Evolutionary conservation across 1,140 invertebrate genomes (phyloP).

Genomic region (Drosophila lacertosa): DNA sequence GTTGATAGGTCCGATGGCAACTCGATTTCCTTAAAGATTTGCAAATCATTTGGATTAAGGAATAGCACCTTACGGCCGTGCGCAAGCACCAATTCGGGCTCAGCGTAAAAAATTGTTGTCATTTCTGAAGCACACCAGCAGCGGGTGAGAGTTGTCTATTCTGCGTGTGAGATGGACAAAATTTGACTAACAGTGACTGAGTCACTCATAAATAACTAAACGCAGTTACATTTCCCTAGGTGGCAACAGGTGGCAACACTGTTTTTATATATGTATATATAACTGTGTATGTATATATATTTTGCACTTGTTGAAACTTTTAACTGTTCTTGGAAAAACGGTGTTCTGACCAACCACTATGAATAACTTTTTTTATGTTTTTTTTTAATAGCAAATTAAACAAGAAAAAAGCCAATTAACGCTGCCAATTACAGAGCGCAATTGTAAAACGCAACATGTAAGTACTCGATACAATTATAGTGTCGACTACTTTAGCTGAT

Average conservation of each 20-base stretch:
- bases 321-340: no score
- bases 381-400: background rate
- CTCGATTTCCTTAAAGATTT: constrained; percentile 80
- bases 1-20: constrained; percentile 64
- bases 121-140: constrained; percentile 50
- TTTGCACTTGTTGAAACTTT: no score
- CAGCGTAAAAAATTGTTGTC: constrained; percentile 69
- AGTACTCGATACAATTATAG: background rate
- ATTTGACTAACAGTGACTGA: constrained; percentile 6
- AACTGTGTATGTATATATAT: no score
- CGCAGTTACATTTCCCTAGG: background rate
- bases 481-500: background rate
- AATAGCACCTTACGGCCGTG: constrained; percentile 70
- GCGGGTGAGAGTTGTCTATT: background rate
- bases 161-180: constrained; percentile 2
- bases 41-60: constrained; percentile 76
- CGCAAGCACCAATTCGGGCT: constrained; percentile 70
- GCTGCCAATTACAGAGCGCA: no score
- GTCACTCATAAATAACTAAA: background rate
- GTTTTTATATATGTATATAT: background rate
- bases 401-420: no score
- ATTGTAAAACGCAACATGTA: no score
- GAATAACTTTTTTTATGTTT: background rate
- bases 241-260: constrained; percentile 9
- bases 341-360: no score